Base-by-base conservation (phyloP, 2,113 vertebrate genomes). In the Proteles cristata region DNA sequence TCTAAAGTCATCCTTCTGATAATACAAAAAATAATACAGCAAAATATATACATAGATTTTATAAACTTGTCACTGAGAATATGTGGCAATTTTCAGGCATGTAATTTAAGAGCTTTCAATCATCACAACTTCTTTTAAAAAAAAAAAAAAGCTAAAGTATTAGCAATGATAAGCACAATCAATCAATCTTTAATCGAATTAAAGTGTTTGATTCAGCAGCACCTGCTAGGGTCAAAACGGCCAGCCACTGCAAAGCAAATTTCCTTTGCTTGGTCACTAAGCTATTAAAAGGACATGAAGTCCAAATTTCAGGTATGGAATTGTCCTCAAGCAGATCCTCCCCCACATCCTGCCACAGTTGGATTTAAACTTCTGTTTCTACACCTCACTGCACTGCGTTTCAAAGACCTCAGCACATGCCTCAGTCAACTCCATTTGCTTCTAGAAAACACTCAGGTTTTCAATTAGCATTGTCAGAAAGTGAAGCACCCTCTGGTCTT, bases 381-480 rank as follows among this genome's bases (percentile, higher is more conserved):
- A 7, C n/a, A 17, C 65, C 65, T 81, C 43, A 26, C 11, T 26
- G 25, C 26, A 66, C 39, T 39, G 14, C 28, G 26, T 43, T 96
- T 92, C 45, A 84, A 90, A 97, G 17, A 77, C 31, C 31, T 45
- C 26, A 58, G 88, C 81, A 85, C 2, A 83, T 4, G 90, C 11
- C 77, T 85, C 50, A 63, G 71, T 45, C 92, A 89, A 86, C 9
- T 92, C 86, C 86, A 53, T 53, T 77, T 73, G 90, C 66, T 86
- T 45, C 77, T 93, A 73, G 28, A 79, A 90, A 80, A 96, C 77
- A 91, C 0, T 69, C 69, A 2, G 63, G 92, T 97, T 98, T 98
- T 98, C 97, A 93, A 97, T 97, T 96, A 97, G 73, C 87, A 89
- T 33, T 95, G 89, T 96, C 97, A 98, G 96, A 88, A 96, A 97